phyloP scores from a whole-genome alignment of 2,113 vertebrate genomes.

The Pelodiscus sinensis region DNA sequence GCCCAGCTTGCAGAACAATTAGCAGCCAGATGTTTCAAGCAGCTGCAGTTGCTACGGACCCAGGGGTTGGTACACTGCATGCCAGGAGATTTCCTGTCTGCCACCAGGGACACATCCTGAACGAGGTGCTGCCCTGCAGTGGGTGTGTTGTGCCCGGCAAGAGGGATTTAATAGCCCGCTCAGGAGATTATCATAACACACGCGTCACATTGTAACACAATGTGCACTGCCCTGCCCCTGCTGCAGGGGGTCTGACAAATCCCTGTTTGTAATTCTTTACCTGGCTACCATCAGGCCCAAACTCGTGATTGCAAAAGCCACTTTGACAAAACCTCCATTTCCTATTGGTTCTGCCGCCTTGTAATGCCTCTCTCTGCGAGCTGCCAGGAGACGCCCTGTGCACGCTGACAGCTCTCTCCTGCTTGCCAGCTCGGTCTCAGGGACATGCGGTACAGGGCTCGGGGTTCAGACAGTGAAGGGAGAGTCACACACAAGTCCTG shows the following conservation, averaged over 20 bases:
- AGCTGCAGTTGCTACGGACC: no score
- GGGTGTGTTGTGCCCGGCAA: not conserved
- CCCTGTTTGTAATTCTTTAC: not conserved
- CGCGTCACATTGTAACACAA: rapidly evolving
- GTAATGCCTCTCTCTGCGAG: not conserved
- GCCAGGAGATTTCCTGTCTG: not conserved
- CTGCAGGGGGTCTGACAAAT: not conserved
- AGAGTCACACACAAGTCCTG: not conserved
- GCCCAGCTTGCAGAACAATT: no score
- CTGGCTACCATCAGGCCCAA: not conserved
- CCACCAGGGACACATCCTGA: not conserved
- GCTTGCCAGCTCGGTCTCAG: not conserved
- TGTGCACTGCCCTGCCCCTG: no score
- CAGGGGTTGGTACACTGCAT: no score
- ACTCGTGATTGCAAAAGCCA: not conserved
- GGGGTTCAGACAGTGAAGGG: not conserved
- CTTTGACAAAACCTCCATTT: not conserved
- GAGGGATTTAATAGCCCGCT: not conserved
- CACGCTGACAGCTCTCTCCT: not conserved
- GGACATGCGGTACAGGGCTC: no score
- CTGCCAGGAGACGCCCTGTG: not conserved
- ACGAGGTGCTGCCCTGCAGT: not conserved
- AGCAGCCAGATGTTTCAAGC: no score
- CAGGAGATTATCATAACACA: rapidly evolving
- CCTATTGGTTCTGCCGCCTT: not conserved